These are phyloP conservation scores for Pristionchus arcanus DNA, from an alignment of 2,888 invertebrate genomes.

Conservation along the genomic window DNA sequence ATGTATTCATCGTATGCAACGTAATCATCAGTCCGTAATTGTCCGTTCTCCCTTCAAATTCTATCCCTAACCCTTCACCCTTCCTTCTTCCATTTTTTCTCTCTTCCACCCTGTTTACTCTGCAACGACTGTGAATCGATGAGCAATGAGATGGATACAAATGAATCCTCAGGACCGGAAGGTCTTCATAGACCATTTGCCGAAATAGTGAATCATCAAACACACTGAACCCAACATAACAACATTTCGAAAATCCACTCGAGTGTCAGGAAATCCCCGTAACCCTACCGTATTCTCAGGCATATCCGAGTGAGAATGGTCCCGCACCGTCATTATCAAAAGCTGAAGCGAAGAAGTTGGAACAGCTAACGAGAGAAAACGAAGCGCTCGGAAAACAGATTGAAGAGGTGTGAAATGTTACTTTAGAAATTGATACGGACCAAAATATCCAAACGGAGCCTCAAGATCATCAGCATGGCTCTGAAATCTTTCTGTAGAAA, in stretches of 20 bases:
- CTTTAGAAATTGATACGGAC: not conserved
- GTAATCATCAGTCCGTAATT: not conserved
- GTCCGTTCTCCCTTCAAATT: not conserved
- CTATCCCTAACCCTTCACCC: not conserved
- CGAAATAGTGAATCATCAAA: too few relatives aligned
- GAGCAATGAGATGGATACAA: not conserved
- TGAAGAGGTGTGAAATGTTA: slow-evolving; percentile 72
- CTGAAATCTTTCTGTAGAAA: not conserved
- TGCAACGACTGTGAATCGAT: slow-evolving; percentile 36
- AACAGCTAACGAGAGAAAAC: slow-evolving; percentile 93
- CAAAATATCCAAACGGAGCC: too few relatives aligned
- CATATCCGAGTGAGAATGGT: slow-evolving; percentile 63
- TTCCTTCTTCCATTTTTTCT: not conserved
- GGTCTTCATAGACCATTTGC: not conserved
- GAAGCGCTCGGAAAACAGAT: slow-evolving; percentile 96
- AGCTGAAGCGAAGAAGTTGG: slow-evolving; percentile 89
- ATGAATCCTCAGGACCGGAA: not conserved
- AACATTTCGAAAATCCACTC: not conserved
- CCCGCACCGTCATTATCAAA: slow-evolving; percentile 62
- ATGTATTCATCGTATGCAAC: not conserved
- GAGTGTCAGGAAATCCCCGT: not conserved
- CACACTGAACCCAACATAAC: too few relatives aligned
- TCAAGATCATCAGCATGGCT: too few relatives aligned
- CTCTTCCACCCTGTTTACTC: not conserved
- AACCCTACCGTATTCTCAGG: slow-evolving; percentile 53